Evolutionary conservation across 1,140 invertebrate species (phyloP), one percentile per base, ranked within the genome.

Genomic region (Drosophila pseudoobscura): DNA sequence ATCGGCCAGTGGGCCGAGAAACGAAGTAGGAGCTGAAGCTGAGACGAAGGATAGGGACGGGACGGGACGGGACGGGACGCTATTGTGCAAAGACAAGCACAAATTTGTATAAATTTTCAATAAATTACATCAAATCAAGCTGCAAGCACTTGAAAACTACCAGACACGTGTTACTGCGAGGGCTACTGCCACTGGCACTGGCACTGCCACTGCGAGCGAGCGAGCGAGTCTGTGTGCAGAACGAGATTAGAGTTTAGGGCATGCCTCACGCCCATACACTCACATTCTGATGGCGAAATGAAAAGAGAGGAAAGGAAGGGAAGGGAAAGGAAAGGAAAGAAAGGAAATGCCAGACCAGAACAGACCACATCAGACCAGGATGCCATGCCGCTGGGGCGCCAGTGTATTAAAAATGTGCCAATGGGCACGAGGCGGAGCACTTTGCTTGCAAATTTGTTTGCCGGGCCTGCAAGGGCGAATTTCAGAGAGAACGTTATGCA

Each of bases 41-140:
- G 13, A 43, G 58, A 8, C 43, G 13, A n/a, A 57, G 57, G 61
- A 17, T 20, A n/a, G 17, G 11, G n/a, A 52, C 20, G 20, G 20
- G 20, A 20, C 20, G 20, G 20, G 57, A 24, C 24, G 47, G 20
- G 20, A 20, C 20, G 20, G 55, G 65, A 17, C 52, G 41, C 70
- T 66, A 53, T 75, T 78, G 65, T 78, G 75, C 75, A 72, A 75
- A 74, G 57, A 73, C 76, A 79, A 79, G 53, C 65, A 76, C 47
- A 80, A 80, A 80, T 80, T 80, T 80, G 66, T 72, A 78, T 78
- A 78, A 78, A 78, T 78, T 78, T 73, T 80, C 77, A 75, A 80
- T 80, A 80, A 80, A 80, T 80, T 80, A 80, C 72, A 80, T 72
- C 78, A 80, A 80, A 80, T 80, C 78, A 80, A 80, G 73, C 61